Evolutionary conservation across 2,113 vertebrate species (phyloP).

Genomic region (Meles meles): DNA sequence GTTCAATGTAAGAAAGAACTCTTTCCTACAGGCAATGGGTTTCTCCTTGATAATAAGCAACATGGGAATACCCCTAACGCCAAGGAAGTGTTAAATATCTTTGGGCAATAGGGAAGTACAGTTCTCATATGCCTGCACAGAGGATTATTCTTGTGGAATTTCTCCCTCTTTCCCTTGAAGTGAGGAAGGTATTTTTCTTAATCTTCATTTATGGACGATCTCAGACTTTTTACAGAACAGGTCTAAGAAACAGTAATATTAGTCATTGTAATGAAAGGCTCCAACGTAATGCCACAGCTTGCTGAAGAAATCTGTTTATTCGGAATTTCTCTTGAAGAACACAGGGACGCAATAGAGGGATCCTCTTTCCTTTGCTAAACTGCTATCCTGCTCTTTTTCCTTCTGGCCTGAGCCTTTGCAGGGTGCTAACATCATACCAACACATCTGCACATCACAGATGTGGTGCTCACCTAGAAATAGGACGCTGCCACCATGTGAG

Average conservation of each 20-base stretch:
- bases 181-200: not conserved
- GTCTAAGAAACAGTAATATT: not conserved
- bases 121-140: not conserved
- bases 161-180: not conserved
- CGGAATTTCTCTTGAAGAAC: not conserved
- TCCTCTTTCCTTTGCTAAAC: not conserved
- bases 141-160: not conserved
- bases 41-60: not conserved
- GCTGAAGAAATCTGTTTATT: not conserved
- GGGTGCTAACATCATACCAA: not conserved
- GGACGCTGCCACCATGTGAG: not conserved
- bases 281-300: not conserved
- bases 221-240: not conserved
- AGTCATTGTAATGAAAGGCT: not conserved
- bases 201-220: not conserved
- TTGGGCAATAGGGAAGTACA: not conserved
- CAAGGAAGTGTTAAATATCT: not conserved
- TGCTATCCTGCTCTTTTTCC: not conserved
- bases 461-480: not conserved
- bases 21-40: not conserved
- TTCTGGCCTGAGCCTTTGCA: not conserved
- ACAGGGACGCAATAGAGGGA: not conserved
- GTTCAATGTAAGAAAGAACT: not conserved
- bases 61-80: not conserved
- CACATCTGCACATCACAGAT: constrained; percentile 41